Base-by-base conservation (phyloP, 2,888 invertebrate genomes). In the Xylota sylvarum region DNA sequence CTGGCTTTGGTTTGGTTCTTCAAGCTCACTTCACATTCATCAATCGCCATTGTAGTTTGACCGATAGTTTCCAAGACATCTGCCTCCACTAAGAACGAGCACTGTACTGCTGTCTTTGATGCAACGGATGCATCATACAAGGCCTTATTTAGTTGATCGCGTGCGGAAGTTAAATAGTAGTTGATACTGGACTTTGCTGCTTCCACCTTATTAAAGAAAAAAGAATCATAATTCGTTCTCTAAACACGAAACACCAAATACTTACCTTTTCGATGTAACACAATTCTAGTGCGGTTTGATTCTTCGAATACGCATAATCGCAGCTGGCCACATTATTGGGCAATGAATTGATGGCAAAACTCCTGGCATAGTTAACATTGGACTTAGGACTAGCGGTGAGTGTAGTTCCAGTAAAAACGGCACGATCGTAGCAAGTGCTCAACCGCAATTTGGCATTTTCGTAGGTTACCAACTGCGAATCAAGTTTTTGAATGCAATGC, bases 401-500 rank as follows among this genome's bases (percentile, higher is more conserved):
- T 6, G n/a, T 14, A 4, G 0, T 32, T 19, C 1, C 30, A 4
- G 17, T 19, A 5, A 3, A 0, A 5, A 35, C 32, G 1, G 72
- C 60, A 10, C 17, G 14, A 30, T 48, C 6, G 10, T 60, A 50
- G 27, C 79, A 79, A 19, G 9, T 5, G 6, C 55, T 72, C 1
- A 80, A 14, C 1, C 10, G 37, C 0, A 0, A 1, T 30, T 17
- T 30, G 14, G 80, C 72, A 4, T 48, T 19, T n/a, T 17, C 50
- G 12, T 23, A 30, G 2, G 56, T 64, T 0, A 77, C 6, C 5
- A 82, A 23, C 6, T 78, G 58, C 0, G 35, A 14, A 6, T 52
- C 19, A 46, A 67, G 65, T 37, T 40, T 65, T 78, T 83, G 78
- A 58, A 83, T 83, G 52, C 83, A 83, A 43, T 78, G 30, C 17